Conservation (phyloP, 2,888 invertebrate genomes). For the Drosophila leonis region DNA sequence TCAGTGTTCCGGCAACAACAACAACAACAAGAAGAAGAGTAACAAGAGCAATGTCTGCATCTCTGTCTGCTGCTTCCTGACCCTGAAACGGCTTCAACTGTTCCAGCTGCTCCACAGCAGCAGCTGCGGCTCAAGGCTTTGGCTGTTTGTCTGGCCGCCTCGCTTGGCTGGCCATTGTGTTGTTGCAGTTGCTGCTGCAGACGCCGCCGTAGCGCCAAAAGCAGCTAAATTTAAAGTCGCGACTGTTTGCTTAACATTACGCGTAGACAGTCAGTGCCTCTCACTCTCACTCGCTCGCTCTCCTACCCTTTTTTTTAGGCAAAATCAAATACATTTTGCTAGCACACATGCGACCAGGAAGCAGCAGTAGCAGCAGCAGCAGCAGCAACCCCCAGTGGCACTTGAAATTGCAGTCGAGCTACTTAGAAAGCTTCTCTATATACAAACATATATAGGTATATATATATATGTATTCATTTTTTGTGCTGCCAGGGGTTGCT, state of each 20-base stretch:
- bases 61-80: constrained; percentile 64
- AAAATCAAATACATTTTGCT: constrained; percentile 56
- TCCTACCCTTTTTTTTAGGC: constrained; percentile 10
- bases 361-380: constrained; percentile 18
- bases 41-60: constrained; percentile 18
- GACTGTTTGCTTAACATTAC: constrained; percentile 66
- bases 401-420: constrained; percentile 74
- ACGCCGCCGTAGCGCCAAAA: constrained; percentile 11
- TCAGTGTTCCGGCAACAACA: constrained; percentile 5
- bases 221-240: constrained; percentile 68
- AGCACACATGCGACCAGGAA: constrained; percentile 44
- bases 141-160: constrained; percentile 52
- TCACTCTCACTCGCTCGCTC: neutral
- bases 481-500: constrained; percentile 52
- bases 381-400: constrained; percentile 50
- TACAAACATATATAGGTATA: neutral
- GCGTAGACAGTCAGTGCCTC: constrained; percentile 35
- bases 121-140: constrained; percentile 4
- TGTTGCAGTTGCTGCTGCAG: constrained; percentile 20
- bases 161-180: constrained; percentile 67
- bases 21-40: neutral
- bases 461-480: neutral
- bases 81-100: constrained; percentile 55
- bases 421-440: constrained; percentile 53
- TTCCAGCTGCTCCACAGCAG: constrained; percentile 1